phyloP scores from a whole-genome alignment of 2,888 invertebrate species.

The Crematogaster levior region DNA sequence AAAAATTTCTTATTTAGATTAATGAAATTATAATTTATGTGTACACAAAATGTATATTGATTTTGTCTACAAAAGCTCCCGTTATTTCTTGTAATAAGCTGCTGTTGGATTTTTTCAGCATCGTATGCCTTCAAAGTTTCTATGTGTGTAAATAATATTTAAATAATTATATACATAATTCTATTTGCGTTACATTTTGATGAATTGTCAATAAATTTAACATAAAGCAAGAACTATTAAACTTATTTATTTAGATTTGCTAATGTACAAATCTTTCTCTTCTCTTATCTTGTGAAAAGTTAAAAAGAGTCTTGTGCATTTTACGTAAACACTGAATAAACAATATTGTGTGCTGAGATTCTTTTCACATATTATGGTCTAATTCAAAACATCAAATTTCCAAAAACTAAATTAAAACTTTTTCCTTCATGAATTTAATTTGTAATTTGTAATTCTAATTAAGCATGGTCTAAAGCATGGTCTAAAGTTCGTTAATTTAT shows the following conservation, averaged over 20 bases:
- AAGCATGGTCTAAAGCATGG: not conserved
- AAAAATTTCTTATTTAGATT: not conserved
- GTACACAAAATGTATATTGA: not conserved
- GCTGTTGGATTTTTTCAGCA: not conserved
- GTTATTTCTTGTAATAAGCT: not conserved
- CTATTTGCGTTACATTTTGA: not conserved
- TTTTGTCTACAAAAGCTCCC: not conserved
- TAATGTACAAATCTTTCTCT: not conserved
- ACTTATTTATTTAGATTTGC: not conserved
- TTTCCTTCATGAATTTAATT: not conserved
- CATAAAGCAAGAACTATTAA: not conserved
- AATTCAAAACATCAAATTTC: not conserved
- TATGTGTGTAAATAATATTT: not conserved
- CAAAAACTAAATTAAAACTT: not conserved
- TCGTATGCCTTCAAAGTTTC: not conserved
- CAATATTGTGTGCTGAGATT: not conserved
- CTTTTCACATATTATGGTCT: not conserved
- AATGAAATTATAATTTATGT: not conserved
- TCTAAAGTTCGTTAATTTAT: not conserved
- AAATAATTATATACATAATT: not conserved
- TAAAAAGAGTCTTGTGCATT: not conserved
- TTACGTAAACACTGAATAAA: not conserved
- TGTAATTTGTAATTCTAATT: not conserved
- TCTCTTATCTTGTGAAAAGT: not conserved
- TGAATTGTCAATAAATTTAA: not conserved